phyloP scores from a whole-genome alignment of 2,113 vertebrate species.

The Menura novaehollandiae region DNA sequence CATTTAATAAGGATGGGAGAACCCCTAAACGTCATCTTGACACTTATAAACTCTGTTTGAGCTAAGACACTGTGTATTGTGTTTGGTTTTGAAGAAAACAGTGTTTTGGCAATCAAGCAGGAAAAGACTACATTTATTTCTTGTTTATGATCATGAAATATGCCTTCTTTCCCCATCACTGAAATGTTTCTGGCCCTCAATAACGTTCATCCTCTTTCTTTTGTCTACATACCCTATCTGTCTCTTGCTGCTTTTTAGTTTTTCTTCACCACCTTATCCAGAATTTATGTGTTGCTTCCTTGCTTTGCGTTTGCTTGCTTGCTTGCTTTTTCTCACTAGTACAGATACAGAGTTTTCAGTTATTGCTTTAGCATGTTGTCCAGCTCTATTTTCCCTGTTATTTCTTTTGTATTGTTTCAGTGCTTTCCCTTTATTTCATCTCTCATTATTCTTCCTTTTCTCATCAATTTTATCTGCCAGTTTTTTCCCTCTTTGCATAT shows the following conservation, averaged over 20 bases:
- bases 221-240: not conserved
- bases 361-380: constrained; percentile 5
- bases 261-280: not conserved
- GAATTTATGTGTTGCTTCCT: not conserved
- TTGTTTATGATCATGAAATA: not conserved
- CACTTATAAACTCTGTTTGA: not conserved
- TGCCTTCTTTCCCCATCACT: not conserved
- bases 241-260: not conserved
- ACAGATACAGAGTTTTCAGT: not conserved
- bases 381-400: not conserved
- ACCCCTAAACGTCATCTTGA: not conserved
- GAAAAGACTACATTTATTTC: constrained; percentile 3
- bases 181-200: not conserved
- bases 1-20: not conserved
- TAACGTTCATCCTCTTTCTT: not conserved
- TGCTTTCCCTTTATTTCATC: not conserved
- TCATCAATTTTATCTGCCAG: constrained; percentile 36
- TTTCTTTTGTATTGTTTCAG: constrained; percentile 1
- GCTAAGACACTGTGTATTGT: not conserved
- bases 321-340: not conserved
- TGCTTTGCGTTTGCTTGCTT: not conserved
- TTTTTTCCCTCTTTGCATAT: constrained; percentile 21
- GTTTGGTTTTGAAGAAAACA: not conserved
- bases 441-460: constrained; percentile 38
- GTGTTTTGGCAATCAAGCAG: not conserved